Evolutionary conservation across 1,140 invertebrate species (phyloP), one percentile per base, ranked within the genome.

Genomic region (Antheraea pernyi): DNA sequence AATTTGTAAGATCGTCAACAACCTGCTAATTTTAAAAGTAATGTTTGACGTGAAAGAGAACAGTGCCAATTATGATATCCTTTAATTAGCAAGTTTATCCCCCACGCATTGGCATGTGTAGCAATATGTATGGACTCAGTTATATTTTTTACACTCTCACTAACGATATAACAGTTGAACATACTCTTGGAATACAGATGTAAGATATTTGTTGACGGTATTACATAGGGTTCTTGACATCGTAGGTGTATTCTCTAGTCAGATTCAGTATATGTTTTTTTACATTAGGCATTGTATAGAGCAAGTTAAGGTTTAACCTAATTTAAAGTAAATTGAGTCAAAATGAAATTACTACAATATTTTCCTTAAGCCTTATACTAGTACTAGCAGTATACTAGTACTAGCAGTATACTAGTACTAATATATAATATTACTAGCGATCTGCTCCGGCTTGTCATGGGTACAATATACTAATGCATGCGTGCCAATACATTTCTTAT

Each of bases 21-120:
- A 63, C n/a, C 30, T 63, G 61, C 61, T 63, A 63, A 63, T 63
- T 63, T 63, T n/a, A 63, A 63, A 63, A 63, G 61, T 37, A 63
- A 63, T 37, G 61, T 63, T 63, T 37, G 61, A 63, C 37, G 30
- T 37, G 37, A 63, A 63, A 63, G 61, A 39, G 16, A 65, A 67
- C 53, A 39, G 48, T 60, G 18, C 59, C 63, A 69, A 69, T 73
- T 69, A 69, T 36, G 65, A 73, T 67, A 69, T 73, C 67, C 67
- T 73, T 69, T 69, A 73, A 73, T 73, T 67, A 69, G 59, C 16
- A 66, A 66, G 60, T n/a, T 59, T 13, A 22, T 65, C 62, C 11
- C 67, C 71, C 68, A 72, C 63, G 71, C 59, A 7, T 19, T 59
- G 64, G 42, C 39, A 39, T 65, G 18, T 65, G 60, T 65, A 42